Conservation (phyloP, 1,140 invertebrate species). For the Drosophila tani region DNA sequence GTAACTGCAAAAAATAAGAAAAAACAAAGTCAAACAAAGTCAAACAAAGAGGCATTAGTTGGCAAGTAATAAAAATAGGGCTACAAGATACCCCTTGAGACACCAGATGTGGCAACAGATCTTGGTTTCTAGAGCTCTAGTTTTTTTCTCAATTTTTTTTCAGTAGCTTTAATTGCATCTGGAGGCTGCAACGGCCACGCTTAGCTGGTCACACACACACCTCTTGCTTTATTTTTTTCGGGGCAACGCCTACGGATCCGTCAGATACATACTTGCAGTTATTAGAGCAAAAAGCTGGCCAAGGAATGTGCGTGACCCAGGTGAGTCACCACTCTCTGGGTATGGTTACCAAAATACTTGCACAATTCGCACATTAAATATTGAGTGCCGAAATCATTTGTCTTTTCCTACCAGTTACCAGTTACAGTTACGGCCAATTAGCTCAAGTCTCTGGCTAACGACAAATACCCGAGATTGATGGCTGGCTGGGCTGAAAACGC, state of each 20-base stretch:
- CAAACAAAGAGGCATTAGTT: constrained; percentile 56
- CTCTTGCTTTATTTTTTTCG: constrained; percentile 21
- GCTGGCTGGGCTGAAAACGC: constrained; percentile 30
- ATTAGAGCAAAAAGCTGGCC: constrained; percentile 36
- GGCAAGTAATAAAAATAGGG: constrained; percentile 39
- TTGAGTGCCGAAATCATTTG: constrained; percentile 35
- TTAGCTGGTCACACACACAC: constrained; percentile 53
- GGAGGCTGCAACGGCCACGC: constrained; percentile 58
- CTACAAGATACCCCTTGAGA: constrained; percentile 9
- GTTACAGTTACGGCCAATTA: constrained; percentile 39
- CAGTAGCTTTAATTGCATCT: constrained; percentile 63
- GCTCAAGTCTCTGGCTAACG: constrained; percentile 19
- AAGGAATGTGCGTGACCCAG: constrained; percentile 51
- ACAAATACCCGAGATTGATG: constrained; percentile 20
- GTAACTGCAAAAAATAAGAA: constrained; percentile 51
- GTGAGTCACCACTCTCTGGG: constrained; percentile 11
- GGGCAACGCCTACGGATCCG: constrained; percentile 48
- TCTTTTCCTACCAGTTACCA: background rate
- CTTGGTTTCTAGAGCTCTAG: constrained; percentile 42
- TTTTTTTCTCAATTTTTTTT: background rate
- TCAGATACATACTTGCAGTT: constrained; percentile 30
- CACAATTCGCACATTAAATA: constrained; percentile 52
- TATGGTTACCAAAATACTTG: constrained; percentile 14
- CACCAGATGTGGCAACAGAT: constrained; percentile 26
- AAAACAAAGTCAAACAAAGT: constrained; percentile 36